Percentiles rank a stretch among this genome's conserved stretches.
These are phyloP conservation scores for Pyrgus malvae DNA, from an alignment of 2,888 invertebrate species.

Conservation along the genomic window DNA sequence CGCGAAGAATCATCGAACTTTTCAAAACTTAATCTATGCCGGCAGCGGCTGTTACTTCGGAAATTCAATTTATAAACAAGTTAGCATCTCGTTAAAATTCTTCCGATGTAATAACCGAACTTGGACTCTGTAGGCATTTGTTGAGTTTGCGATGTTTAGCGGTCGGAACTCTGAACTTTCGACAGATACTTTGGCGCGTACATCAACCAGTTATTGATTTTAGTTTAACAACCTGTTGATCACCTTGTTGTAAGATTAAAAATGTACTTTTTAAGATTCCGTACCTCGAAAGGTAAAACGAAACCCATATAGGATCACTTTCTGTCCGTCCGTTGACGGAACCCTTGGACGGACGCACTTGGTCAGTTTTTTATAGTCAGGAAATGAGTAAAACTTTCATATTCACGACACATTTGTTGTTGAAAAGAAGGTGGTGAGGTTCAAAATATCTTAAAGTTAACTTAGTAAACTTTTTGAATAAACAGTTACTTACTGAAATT, in stretches of 20 bases:
- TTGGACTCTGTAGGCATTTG: constrained; percentile 34
- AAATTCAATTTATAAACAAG: constrained; percentile 80
- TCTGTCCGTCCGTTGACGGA: too few species aligned
- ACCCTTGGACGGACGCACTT: too few species aligned
- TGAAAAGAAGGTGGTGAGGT: too few species aligned
- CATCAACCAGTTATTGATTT: constrained; percentile 2
- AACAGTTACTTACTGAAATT: too few species aligned
- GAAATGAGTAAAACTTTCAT: too few species aligned
- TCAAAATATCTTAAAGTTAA: too few species aligned
- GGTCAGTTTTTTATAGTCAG: too few species aligned
- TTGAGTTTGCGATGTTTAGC: constrained; percentile 19
- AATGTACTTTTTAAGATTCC: background rate
- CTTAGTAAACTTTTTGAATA: too few species aligned
- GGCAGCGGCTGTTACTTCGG: constrained; percentile 69
- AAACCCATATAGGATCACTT: background rate
- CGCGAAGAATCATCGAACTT: constrained; percentile 65
- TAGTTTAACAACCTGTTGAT: constrained; percentile 10
- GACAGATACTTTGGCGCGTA: background rate
- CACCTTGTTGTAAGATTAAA: background rate
- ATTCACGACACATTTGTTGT: too few species aligned
- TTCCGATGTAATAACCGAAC: constrained; percentile 71
- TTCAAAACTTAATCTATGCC: constrained; percentile 71
- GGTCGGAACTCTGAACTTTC: constrained; percentile 15
- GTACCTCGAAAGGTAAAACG: too few species aligned
- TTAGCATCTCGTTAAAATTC: constrained; percentile 79